Base-by-base conservation (phyloP, 1,140 invertebrate genomes). In the Trachymyrmex septentrionalis region DNA sequence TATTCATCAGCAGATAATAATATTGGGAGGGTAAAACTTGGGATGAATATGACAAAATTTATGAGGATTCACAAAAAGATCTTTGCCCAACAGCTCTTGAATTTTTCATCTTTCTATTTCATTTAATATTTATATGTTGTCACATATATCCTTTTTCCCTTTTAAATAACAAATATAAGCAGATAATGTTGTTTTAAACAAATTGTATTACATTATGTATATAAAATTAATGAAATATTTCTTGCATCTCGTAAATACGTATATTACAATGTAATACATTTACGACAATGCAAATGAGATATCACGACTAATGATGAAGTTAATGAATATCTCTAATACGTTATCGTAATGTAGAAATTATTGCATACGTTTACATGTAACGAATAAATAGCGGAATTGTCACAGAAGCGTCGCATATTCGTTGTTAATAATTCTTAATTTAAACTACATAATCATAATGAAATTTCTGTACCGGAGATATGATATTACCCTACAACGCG, bases 51-150 rank as follows among this genome's bases (percentile, higher is more conserved):
- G 10, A 12, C 24, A 14, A 10, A 7, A 44, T 16, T 1, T 30
- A 12, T 3, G 34, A 12, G 14, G 16, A 9, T 38, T 38, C 34
- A 3, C 19, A 14, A 63, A 53, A n/a, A 48, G 10, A 44, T 44
- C 1, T 44, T 48, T 24, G 30, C 21, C 1, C 16, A 48, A 57
- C n/a, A 34, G 16, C 19, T 57, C 2, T 5, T 78, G 61, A 27
- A 85, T 78, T 53, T 85, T 78, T 85, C 57, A 78, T 78, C 24
- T 9, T n/a, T 5, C 27, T 21, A 55, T 66, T 78, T 85, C 5
- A 30, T 85, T 78, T 59, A 48, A 66, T 57, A 77, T 57, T 64
- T 24, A 77, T 48, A 38, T 21, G 9, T 77, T 66, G 50, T 78
- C 48, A 16, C 61, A 66, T 16, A 66, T 16, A 21, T 53, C 10